Percentiles rank a stretch among this genome's conserved stretches.
These are phyloP conservation scores for Coilia nasus DNA, from an alignment of 2,797 vertebrate genomes.

Conservation along the genomic window DNA sequence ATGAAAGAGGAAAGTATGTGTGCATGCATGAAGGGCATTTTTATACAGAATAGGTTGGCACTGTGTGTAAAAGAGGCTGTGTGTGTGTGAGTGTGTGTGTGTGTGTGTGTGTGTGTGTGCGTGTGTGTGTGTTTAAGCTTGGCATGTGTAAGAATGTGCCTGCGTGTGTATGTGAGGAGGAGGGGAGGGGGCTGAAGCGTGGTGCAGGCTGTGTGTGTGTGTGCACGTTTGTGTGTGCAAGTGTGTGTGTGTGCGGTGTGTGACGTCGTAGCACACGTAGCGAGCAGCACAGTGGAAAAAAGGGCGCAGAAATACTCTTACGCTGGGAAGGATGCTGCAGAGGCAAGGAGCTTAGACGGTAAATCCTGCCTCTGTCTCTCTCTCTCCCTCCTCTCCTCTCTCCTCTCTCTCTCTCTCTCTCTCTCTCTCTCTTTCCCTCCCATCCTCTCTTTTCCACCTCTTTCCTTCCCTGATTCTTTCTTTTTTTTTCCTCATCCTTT, in stretches of 20 bases:
- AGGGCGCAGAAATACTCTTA: slow-evolving; percentile 48
- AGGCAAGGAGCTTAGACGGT: slow-evolving; percentile 60
- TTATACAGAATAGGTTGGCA: not conserved
- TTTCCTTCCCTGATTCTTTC: not conserved
- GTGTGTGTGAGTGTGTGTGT: not conserved
- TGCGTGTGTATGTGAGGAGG: slow-evolving; percentile 3
- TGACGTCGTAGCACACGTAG: slow-evolving; percentile 24
- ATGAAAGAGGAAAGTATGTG: not conserved
- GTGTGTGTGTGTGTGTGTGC: not conserved
- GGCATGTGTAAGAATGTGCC: not conserved
- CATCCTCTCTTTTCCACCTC: not conserved
- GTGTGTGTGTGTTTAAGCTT: not conserved
- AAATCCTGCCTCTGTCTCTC: slow-evolving; percentile 54
- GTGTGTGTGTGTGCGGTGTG: slow-evolving; percentile 11
- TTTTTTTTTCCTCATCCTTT: not conserved
- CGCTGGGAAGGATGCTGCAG: slow-evolving; percentile 56
- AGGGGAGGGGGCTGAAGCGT: slow-evolving; percentile 14
- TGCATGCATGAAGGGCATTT: not conserved
- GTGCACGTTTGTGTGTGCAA: slow-evolving; percentile 6
- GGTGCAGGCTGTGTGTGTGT: slow-evolving; percentile 20
- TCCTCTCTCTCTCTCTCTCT: not conserved
- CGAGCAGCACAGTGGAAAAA: slow-evolving; percentile 15
- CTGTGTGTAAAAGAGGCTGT: not conserved
- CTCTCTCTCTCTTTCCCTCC: not conserved
- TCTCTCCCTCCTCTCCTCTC: not conserved